Conservation (phyloP, 92 coral and sea anemone genomes). For the Porites cylindrica region DNA sequence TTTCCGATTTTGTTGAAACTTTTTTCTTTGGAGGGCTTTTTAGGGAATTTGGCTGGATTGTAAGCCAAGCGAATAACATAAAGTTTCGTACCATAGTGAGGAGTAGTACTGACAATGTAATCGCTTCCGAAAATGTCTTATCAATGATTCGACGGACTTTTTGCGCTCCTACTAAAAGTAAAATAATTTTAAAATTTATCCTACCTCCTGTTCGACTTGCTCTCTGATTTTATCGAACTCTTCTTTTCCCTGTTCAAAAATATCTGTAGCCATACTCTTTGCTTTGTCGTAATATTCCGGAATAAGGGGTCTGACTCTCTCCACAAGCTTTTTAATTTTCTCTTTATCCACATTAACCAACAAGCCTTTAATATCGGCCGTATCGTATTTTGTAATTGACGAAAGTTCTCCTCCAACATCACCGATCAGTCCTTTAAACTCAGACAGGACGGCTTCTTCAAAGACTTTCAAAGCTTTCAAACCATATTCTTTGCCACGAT, state of each 20-base stretch:
- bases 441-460: constrained; percentile 80
- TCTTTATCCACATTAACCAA: constrained; percentile 90
- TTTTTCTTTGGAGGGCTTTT: no score
- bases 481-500: constrained; percentile 74
- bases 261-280: constrained; percentile 71
- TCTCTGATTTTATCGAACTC: constrained; percentile 81
- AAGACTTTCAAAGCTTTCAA: constrained; percentile 78
- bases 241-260: constrained; percentile 79
- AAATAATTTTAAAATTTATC: not conserved
- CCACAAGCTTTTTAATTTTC: constrained; percentile 84
- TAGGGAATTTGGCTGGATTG: not conserved
- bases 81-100: not conserved
- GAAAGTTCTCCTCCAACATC: constrained; percentile 88
- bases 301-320: constrained; percentile 89
- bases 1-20: no score
- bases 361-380: constrained; percentile 84
- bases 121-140: not conserved
- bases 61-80: no score
- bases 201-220: constrained; percentile 89
- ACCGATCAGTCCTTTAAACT: constrained; percentile 72
- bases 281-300: constrained; percentile 82
- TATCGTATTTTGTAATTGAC: constrained; percentile 84
- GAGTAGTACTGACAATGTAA: not conserved
- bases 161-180: not conserved
- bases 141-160: no score